Evolutionary conservation across 2,113 vertebrate genomes (phyloP), one percentile per base, ranked within the genome.

Genomic region (Corythornis cristatus): DNA sequence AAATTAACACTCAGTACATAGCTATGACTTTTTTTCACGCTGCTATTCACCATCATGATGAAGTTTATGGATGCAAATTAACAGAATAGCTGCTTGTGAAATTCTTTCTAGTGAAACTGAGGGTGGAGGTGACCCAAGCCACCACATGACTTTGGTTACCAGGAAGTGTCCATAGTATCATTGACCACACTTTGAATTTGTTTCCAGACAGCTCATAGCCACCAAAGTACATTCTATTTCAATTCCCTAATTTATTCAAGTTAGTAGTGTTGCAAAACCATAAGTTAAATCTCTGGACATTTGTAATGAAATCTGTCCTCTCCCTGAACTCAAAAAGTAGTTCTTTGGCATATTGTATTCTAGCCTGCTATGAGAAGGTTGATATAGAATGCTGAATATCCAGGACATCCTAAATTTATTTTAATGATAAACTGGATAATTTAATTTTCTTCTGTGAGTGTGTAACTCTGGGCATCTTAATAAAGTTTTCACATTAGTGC

Each of bases 241-340:
- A 82, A 89, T 31, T 33, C n/a, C 37, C 86, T 70, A 75, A 88
- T 72, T 89, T 90, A 87, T 74, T 53, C 58, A 53, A 37, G 62
- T 86, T 82, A 90, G 51, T 93, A 53, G 65, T 51, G 31, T 92
- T 65, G 61, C 83, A 96, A 96, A 93, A 65, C 35, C 21, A 1
- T 83, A 84, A 78, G 54, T 61, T 85, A 66, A 68, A 78, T 85
- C 66, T 89, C 29, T 46, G 71, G 46, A 89, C 10, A 29, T 84
- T 82, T 90, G 46, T 75, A 90, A 35, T 19, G n/a, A 84, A 92
- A 72, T 50, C 62, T 86, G 77, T 92, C 70, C 50, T 88, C 66
- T 88, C 57, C 76, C 83, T 65, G 77, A 93, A 93, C 77, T 79
- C 58, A 65, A 46, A 68, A 81, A 78, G 8, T n/a, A 82, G 48